Evolutionary conservation across 2,797 vertebrate genomes (phyloP), one percentile per base, ranked within the genome.

Genomic region (Phalloptychus januarius): DNA sequence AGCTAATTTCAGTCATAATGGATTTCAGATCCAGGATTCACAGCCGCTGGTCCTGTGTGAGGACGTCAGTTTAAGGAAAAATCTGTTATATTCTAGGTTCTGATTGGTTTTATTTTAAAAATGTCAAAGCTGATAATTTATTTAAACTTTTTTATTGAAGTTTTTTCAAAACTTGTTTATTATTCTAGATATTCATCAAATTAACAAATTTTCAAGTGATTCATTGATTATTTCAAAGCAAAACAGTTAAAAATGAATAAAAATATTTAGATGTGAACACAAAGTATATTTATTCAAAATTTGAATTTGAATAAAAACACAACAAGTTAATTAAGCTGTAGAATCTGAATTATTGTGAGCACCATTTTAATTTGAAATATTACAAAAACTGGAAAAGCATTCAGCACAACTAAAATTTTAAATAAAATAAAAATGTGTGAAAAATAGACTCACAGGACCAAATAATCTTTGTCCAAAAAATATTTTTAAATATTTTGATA

Each of bases 1-100:
- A 76, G 85, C 83, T 90, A 75, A 91, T 90, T 86, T 84, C 79
- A 61, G 73, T 8, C 75, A 1, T 25, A 31, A 38, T 81, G 78
- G 44, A 71, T 85, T 15, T 71, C 72, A 63, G 75, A 7, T 4
- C 7, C 2, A 23, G 23, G 46, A 80, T 56, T 78, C 65, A 13
- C 1, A 4, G n/a, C n/a, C 10, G 5, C 38, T 5, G 36, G 23
- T 16, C 8, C 45, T 20, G 61, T 5, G 23, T 67, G 36, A 23
- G 7, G 28, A 58, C n/a, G 23, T 11, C 1, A 3, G 63, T 23
- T 67, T 67, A 4, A 67, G 38, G 23, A 25, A 25, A n/a, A 4
- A 7, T 25, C 38, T 13, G 65, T 16, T 2, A n/a, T 42, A 15
- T 15, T 69, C 13, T 5, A n/a, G 38, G 0, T 42, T n/a, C 40